Evolutionary conservation across 1,140 invertebrate species (phyloP).

Genomic region (Phenacoccus solenopsis): DNA sequence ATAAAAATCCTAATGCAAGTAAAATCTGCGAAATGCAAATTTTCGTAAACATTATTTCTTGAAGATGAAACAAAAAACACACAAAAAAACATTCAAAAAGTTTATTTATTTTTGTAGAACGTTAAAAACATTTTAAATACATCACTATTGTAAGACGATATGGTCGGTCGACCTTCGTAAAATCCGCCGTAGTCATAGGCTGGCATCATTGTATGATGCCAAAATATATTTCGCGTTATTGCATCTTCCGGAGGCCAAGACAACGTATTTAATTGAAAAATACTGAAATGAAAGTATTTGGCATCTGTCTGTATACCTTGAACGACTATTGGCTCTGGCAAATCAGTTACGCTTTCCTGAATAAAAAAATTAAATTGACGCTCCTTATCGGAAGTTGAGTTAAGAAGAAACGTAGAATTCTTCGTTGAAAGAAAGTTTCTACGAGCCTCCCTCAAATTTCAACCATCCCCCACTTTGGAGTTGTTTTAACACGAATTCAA

Average conservation of each 20-base stretch:
- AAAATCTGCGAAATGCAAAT: too few species aligned
- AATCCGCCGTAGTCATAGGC: slow-evolving; percentile 56
- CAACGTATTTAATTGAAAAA: slow-evolving; percentile 75
- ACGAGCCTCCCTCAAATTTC: too few species aligned
- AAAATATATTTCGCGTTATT: slow-evolving; percentile 67
- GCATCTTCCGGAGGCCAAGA: slow-evolving; percentile 36
- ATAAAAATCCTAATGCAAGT: too few species aligned
- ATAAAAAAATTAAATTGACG: slow-evolving; percentile 32
- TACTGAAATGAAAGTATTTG: slow-evolving; percentile 58
- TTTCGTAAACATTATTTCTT: too few species aligned
- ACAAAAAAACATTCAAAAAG: too few species aligned
- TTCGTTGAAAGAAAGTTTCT: too few species aligned
- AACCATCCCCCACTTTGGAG: too few species aligned
- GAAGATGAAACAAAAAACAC: too few species aligned
- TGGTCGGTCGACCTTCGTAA: slow-evolving; percentile 43
- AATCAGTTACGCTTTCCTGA: slow-evolving; percentile 45
- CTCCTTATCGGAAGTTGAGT: too few species aligned
- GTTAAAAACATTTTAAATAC: slow-evolving; percentile 62
- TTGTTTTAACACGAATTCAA: too few species aligned
- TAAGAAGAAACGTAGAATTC: too few species aligned
- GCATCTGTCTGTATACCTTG: slow-evolving; percentile 69
- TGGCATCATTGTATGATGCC: slow-evolving; percentile 46
- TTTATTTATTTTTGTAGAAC: slow-evolving; percentile 45
- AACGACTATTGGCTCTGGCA: slow-evolving; percentile 63
- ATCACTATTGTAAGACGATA: slow-evolving; percentile 60